Conservation (phyloP, 2,888 invertebrate genomes). For the Ophion ellenae region DNA sequence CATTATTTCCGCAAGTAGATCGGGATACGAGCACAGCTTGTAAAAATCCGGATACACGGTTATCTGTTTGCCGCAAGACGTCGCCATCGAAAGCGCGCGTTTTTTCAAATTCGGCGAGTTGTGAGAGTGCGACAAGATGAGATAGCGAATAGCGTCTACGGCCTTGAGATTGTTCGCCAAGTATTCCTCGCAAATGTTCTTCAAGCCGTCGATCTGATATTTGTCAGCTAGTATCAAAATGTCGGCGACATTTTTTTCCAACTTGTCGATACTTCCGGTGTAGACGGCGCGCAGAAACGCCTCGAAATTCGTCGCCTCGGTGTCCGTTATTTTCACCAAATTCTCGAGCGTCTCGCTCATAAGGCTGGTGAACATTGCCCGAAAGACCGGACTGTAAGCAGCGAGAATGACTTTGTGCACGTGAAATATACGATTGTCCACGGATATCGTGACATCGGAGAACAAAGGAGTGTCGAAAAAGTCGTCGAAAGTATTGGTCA, state of each 20-base stretch:
- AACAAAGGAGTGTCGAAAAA: not conserved
- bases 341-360: not conserved
- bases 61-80: not conserved
- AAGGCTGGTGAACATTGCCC: not conserved
- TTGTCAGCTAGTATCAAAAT: slow-evolving; percentile 17
- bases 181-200: not conserved
- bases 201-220: not conserved
- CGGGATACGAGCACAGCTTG: not conserved
- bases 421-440: not conserved
- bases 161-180: not conserved
- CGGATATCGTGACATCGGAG: slow-evolving; percentile 1
- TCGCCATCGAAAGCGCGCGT: not conserved
- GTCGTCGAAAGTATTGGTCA: not conserved
- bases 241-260: not conserved
- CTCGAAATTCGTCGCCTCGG: not conserved
- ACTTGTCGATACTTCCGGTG: not conserved
- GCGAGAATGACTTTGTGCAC: slow-evolving; percentile 17
- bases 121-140: not conserved
- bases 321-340: not conserved
- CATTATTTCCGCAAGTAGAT: not conserved
- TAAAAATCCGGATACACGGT: not conserved
- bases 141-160: not conserved
- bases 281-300: slow-evolving; percentile 10
- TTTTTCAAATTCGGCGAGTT: not conserved
- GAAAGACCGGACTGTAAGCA: slow-evolving; percentile 4